A percentile compares a stretch with the other conserved stretches of the same genome.
These are phyloP conservation scores for Operophtera brumata DNA, from an alignment of 2,888 invertebrate species.

Conservation along the genomic window DNA sequence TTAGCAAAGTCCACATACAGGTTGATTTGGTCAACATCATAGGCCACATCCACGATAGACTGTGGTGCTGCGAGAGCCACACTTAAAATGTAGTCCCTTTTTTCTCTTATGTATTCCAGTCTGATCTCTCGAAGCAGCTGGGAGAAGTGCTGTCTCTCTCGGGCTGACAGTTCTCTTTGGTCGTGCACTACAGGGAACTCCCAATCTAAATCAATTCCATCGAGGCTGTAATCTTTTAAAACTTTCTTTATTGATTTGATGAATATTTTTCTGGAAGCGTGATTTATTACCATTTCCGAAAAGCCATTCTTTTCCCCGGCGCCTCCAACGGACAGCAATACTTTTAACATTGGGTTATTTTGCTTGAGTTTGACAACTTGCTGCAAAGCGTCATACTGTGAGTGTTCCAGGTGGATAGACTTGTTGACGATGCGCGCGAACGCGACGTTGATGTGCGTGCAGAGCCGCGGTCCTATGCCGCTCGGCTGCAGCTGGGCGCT, in stretches of 20 bases:
- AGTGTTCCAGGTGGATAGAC: constrained; percentile 76
- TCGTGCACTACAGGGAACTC: constrained; percentile 88
- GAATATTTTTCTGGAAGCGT: constrained; percentile 84
- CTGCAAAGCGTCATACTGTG: constrained; percentile 57
- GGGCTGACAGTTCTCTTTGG: constrained; percentile 20
- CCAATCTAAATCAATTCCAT: constrained; percentile 91
- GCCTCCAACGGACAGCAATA: constrained; percentile 89
- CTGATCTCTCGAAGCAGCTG: constrained; percentile 87
- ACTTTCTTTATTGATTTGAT: constrained; percentile 78
- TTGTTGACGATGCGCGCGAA: constrained; percentile 84
- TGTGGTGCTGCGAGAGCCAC: constrained; percentile 90
- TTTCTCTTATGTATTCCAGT: constrained; percentile 82
- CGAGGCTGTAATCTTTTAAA: constrained; percentile 78
- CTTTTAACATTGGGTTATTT: constrained; percentile 83
- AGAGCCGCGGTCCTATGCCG: constrained; percentile 85
- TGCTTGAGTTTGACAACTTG: constrained; percentile 78
- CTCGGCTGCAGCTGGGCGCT: constrained; percentile 70
- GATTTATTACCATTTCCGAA: constrained; percentile 85
- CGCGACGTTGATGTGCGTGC: constrained; percentile 91
- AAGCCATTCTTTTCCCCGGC: constrained; percentile 82
- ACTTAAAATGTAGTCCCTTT: constrained; percentile 82
- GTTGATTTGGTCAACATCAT: constrained; percentile 89
- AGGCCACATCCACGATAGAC: constrained; percentile 87
- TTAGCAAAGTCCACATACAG: constrained; percentile 92
- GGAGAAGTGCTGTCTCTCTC: constrained; percentile 87